A percentile compares a stretch with the other conserved stretches of the same genome.
These are phyloP conservation scores for Drosophila erecta DNA, from an alignment of 1,140 invertebrate genomes.

Conservation along the genomic window DNA sequence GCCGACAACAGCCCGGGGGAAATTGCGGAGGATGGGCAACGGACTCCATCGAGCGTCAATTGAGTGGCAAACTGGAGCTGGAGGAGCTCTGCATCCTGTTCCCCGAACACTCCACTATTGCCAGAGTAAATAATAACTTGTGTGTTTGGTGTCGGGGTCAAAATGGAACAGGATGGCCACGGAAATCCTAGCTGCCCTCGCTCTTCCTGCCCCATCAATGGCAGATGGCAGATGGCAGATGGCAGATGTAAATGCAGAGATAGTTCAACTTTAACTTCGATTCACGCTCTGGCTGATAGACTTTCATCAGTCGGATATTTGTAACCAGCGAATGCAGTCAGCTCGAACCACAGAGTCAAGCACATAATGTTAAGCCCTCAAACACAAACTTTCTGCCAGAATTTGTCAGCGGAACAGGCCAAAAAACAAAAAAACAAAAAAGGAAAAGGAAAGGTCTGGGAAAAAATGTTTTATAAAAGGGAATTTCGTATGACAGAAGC, in stretches of 20 bases:
- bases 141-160: slow-evolving; percentile 67
- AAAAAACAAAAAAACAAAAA: slow-evolving; percentile 4
- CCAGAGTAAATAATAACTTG: slow-evolving; percentile 77
- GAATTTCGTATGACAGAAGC: slow-evolving; percentile 70
- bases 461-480: slow-evolving; percentile 61
- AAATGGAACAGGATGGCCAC: slow-evolving; percentile 38
- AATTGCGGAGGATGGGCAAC: slow-evolving; percentile 2
- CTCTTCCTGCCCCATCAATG: slow-evolving; percentile 36
- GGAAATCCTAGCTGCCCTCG: slow-evolving; percentile 65
- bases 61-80: slow-evolving; percentile 74
- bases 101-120: slow-evolving; percentile 45
- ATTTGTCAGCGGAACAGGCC: slow-evolving; percentile 31
- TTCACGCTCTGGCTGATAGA: slow-evolving; percentile 14
- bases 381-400: slow-evolving; percentile 31
- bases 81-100: slow-evolving; percentile 28
- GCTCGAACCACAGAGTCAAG: neutral
- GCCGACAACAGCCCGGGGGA: slow-evolving; percentile 38
- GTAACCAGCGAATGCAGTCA: slow-evolving; percentile 5
- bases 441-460: slow-evolving; percentile 7
- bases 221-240: slow-evolving; percentile 4
- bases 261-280: neutral
- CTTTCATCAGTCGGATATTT: slow-evolving; percentile 16
- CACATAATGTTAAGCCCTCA: slow-evolving; percentile 11
- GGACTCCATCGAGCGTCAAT: slow-evolving; percentile 51
- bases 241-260: slow-evolving; percentile 38